phyloP scores from a whole-genome alignment of 1,140 invertebrate species.

The Littorina saxatilis region DNA sequence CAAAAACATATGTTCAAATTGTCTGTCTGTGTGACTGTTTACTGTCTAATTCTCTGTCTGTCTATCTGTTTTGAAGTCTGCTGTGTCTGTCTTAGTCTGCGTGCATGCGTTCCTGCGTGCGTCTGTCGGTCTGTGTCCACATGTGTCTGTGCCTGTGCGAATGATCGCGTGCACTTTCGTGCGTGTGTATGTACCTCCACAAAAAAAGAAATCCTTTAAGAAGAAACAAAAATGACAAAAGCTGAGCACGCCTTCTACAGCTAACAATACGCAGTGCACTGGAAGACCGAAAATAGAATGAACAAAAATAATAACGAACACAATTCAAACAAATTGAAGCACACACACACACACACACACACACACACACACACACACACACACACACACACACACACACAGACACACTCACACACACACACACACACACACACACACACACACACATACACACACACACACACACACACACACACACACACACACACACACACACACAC shows the following conservation, averaged over 20 bases:
- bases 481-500: slow-evolving; percentile 1
- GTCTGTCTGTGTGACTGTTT: background rate
- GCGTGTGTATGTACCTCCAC: slow-evolving; percentile 31
- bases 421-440: background rate
- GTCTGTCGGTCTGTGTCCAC: background rate
- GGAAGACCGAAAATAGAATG: no score
- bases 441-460: slow-evolving; percentile 2
- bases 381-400: background rate
- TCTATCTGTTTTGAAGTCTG: background rate
- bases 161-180: background rate
- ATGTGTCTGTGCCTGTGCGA: background rate
- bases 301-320: no score
- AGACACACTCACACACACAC: background rate
- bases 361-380: background rate
- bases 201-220: slow-evolving; percentile 18
- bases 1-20: no score
- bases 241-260: no score
- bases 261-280: no score
- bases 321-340: background rate
- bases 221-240: no score
- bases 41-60: background rate
- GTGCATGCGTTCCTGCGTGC: background rate
- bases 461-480: slow-evolving; percentile 6
- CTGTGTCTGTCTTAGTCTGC: background rate
- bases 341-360: background rate